Conservation (phyloP, 1,140 invertebrate species). For the Bombus ignitus region DNA sequence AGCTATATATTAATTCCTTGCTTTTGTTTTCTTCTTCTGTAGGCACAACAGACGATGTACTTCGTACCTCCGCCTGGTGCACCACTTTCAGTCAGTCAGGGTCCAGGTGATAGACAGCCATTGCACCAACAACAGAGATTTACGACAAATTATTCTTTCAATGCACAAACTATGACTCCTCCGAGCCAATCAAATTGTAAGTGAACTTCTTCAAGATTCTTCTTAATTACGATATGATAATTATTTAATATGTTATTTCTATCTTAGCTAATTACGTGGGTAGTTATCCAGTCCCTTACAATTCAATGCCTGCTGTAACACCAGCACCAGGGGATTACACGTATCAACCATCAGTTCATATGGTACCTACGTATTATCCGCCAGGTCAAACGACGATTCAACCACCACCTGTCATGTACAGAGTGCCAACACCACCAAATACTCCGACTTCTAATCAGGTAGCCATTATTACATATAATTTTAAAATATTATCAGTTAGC, state of each 20-base stretch:
- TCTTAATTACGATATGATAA: neutral
- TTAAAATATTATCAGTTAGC: neutral
- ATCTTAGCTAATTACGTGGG: conserved; percentile 77
- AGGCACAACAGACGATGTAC: conserved; percentile 80
- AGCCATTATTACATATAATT: neutral
- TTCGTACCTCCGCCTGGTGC: conserved; percentile 78
- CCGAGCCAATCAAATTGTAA: conserved; percentile 77
- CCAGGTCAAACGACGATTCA: conserved; percentile 75
- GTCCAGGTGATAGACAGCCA: conserved; percentile 73
- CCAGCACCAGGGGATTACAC: conserved; percentile 75
- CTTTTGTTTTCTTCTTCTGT: neutral
- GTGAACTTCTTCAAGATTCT: neutral
- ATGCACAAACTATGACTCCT: conserved; percentile 79
- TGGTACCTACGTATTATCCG: conserved; percentile 78
- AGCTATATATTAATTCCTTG: neutral
- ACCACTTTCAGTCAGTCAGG: conserved; percentile 74
- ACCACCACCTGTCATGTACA: conserved; percentile 78
- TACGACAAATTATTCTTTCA: conserved; percentile 77
- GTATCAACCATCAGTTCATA: conserved; percentile 78
- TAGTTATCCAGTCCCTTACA: conserved; percentile 78
- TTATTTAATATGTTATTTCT: neutral
- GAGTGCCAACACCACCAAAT: conserved; percentile 79
- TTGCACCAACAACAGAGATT: conserved; percentile 78
- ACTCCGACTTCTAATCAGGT: conserved; percentile 80
- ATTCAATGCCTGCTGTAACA: conserved; percentile 75